Conservation (phyloP, 2,797 vertebrate genomes). For the Micropoecilia bifurca region DNA sequence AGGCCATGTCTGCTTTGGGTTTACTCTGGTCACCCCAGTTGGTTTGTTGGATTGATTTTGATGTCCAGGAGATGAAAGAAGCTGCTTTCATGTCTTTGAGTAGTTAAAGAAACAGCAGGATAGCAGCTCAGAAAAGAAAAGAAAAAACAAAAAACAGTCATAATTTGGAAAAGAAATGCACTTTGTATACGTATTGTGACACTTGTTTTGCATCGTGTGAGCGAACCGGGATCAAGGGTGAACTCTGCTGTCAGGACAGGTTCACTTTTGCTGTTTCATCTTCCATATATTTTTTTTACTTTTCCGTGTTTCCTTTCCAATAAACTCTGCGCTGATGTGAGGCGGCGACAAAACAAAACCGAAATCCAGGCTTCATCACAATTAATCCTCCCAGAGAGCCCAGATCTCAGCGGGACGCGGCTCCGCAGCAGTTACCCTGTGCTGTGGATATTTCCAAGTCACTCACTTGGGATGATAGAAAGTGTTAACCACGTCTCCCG, state of each 20-base stretch:
- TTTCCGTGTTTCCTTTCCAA: not conserved
- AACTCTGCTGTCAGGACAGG: not conserved
- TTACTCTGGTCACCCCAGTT: no score
- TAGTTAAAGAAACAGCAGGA: not conserved
- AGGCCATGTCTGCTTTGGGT: not conserved
- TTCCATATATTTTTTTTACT: not conserved
- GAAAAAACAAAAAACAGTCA: not conserved
- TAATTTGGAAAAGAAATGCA: not conserved
- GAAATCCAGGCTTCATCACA: not conserved
- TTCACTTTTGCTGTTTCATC: not conserved
- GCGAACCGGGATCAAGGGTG: not conserved
- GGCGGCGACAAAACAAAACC: not conserved
- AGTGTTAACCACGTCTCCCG: not conserved
- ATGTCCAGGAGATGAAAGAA: not conserved
- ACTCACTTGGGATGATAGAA: not conserved
- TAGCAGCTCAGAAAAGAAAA: not conserved
- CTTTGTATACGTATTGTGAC: not conserved
- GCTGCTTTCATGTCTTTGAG: not conserved
- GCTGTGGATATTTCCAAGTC: constrained; percentile 2
- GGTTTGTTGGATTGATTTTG: not conserved
- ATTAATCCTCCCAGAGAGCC: not conserved
- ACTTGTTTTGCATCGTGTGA: not conserved
- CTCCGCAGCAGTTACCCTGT: not conserved
- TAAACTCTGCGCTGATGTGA: not conserved
- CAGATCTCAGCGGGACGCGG: not conserved